Conservation (phyloP, 2,888 invertebrate genomes). For the Trissonchulus latispiculum region DNA sequence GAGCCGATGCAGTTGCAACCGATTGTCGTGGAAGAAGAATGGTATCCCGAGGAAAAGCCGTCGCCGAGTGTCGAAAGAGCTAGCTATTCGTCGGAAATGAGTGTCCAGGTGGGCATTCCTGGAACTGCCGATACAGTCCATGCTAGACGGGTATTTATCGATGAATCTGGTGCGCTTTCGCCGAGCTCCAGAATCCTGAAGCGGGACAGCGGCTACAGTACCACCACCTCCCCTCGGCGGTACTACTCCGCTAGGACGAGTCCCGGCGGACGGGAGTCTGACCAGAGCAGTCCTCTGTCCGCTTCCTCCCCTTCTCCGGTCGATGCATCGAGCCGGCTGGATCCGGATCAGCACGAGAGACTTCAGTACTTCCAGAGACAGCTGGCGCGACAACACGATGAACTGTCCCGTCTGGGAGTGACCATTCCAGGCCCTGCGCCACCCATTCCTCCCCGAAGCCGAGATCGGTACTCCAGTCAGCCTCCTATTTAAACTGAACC, state of each 20-base stretch:
- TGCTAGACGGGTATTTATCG: neutral
- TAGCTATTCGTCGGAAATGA: neutral
- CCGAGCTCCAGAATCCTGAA: neutral
- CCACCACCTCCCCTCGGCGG: neutral
- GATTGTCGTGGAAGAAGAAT: neutral
- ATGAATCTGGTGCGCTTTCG: neutral
- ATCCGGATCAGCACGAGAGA: slow-evolving; percentile 13
- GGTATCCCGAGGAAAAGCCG: neutral
- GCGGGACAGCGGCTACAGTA: slow-evolving; percentile 12
- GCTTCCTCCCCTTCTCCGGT: neutral
- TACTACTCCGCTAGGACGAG: neutral
- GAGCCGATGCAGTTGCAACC: neutral
- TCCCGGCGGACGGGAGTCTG: neutral
- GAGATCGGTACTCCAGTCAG: too few species aligned
- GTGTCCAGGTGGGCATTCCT: neutral
- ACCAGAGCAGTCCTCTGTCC: neutral
- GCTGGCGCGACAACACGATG: slow-evolving; percentile 17
- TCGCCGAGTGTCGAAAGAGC: neutral
- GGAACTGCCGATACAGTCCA: neutral
- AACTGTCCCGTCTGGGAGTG: slow-evolving; percentile 16
- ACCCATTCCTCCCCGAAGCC: too few species aligned
- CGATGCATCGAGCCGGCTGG: neutral
- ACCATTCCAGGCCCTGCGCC: neutral
- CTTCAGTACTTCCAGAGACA: slow-evolving; percentile 16
- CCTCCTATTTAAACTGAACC: too few species aligned